A percentile compares a stretch with the other conserved stretches of the same genome.
Evolutionary conservation across 1,140 invertebrate species (phyloP).

Genomic region (Drosophila pectinifera): DNA sequence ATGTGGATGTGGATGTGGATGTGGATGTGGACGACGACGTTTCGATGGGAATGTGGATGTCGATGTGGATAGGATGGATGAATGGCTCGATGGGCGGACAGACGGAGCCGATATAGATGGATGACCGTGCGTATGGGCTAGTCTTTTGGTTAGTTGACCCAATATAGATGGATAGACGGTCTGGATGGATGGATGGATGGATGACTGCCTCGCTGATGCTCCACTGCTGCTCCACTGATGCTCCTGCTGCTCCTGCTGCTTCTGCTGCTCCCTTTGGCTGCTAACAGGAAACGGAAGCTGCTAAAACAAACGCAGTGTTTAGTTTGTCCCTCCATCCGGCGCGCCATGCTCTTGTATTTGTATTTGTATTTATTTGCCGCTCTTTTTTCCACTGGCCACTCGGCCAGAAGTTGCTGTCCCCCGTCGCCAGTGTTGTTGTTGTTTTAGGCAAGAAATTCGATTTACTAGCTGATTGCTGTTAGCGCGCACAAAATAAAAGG

Average conservation of each 20-base stretch:
- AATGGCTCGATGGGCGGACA: constrained; percentile 50
- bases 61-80: constrained; percentile 56
- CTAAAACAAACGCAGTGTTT: constrained; percentile 82
- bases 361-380: constrained; percentile 73
- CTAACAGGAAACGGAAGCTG: constrained; percentile 79
- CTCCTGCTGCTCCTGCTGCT: constrained; percentile 2
- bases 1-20: constrained; percentile 55
- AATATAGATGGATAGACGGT: constrained; percentile 54
- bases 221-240: constrained; percentile 17
- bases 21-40: too few relatives aligned
- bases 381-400: constrained; percentile 26
- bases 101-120: constrained; percentile 63
- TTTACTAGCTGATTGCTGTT: constrained; percentile 82
- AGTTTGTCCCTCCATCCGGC: constrained; percentile 60
- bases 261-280: constrained; percentile 21
- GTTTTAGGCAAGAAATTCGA: constrained; percentile 81
- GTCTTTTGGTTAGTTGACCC: constrained; percentile 73
- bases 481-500: constrained; percentile 55
- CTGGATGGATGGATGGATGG: constrained; percentile 53
- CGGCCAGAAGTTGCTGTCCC: constrained; percentile 39
- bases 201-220: constrained; percentile 52
- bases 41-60: constrained; percentile 62
- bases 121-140: constrained; percentile 75
- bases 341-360: constrained; percentile 41
- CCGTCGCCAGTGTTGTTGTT: constrained; percentile 52